Percentiles rank a stretch among this genome's conserved stretches.
Evolutionary conservation across 92 coral and sea anemone species (phyloP).

Genomic region (Siderastrea radians): DNA sequence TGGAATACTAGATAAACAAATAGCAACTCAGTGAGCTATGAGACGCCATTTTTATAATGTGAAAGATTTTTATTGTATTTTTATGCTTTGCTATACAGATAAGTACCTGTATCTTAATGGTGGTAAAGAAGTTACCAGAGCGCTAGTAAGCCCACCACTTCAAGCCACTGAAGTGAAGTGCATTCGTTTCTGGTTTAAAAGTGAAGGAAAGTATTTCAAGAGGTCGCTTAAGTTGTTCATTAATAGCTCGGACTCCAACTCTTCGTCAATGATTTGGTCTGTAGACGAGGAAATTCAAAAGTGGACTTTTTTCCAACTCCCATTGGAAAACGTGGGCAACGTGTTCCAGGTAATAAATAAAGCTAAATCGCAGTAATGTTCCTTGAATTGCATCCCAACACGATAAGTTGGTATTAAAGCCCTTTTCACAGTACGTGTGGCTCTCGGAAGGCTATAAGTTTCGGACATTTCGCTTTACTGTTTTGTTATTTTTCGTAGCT

Average conservation of each 20-base stretch:
- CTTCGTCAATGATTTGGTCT: slow-evolving; percentile 17
- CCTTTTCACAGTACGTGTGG: too few species aligned
- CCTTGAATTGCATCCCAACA: too few species aligned
- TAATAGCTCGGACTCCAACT: not conserved
- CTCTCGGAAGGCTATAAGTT: too few species aligned
- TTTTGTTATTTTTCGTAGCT: too few species aligned
- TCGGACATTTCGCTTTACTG: too few species aligned
- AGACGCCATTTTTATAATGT: not conserved
- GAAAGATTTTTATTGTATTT: not conserved
- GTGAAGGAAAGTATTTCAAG: slow-evolving; percentile 42
- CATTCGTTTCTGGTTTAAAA: slow-evolving; percentile 55
- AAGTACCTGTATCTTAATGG: slow-evolving; percentile 27
- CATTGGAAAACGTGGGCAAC: not conserved
- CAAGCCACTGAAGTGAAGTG: slow-evolving; percentile 15
- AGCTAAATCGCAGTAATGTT: too few species aligned
- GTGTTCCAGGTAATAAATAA: slow-evolving; percentile 17
- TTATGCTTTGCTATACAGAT: not conserved
- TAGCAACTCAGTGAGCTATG: too few species aligned
- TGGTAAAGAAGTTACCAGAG: slow-evolving; percentile 2
- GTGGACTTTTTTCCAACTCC: slow-evolving; percentile 37
- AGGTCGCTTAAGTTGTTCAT: slow-evolving; percentile 34
- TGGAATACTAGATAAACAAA: too few species aligned
- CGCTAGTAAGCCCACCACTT: slow-evolving; percentile 37
- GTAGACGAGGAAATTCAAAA: slow-evolving; percentile 19
- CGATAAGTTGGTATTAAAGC: too few species aligned